These are phyloP conservation scores for Python bivittatus DNA, from an alignment of 2,113 vertebrate species.

Conservation along the genomic window DNA sequence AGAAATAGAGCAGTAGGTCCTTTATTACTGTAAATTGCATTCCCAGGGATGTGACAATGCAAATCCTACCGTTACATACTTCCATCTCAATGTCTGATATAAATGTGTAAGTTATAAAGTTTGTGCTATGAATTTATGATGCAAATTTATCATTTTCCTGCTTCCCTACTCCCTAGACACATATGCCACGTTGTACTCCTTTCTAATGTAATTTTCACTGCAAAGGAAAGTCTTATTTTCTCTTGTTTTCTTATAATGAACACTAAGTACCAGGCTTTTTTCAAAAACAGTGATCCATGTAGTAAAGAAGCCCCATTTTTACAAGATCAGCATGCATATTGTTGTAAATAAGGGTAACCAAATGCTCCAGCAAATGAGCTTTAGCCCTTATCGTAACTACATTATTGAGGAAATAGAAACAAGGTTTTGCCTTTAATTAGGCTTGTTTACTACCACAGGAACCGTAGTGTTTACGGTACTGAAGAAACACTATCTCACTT, in stretches of 20 bases:
- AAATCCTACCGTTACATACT: conserved; percentile 4
- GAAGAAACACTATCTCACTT: background rate
- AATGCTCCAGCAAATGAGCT: conserved; percentile 32
- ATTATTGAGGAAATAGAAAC: conserved; percentile 32
- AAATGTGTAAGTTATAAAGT: conserved; percentile 17
- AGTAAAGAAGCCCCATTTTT: conserved; percentile 44
- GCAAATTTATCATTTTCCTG: background rate
- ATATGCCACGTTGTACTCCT: background rate
- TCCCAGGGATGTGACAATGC: background rate
- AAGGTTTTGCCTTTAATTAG: conserved; percentile 51
- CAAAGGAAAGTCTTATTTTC: conserved; percentile 41
- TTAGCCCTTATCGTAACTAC: conserved; percentile 45
- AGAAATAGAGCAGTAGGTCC: background rate
- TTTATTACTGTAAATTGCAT: too few relatives aligned
- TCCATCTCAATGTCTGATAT: conserved; percentile 6
- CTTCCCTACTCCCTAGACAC: conserved; percentile 18
- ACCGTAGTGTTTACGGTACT: conserved; percentile 5
- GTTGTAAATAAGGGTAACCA: conserved; percentile 48
- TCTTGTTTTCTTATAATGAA: conserved; percentile 10
- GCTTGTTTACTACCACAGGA: conserved; percentile 45
- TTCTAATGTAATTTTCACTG: conserved; percentile 44
- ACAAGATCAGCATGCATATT: conserved; percentile 26
- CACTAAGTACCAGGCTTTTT: conserved; percentile 31
- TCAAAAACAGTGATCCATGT: conserved; percentile 22
- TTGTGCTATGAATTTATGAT: background rate